These are phyloP conservation scores for Drosophila heteroneura DNA, from an alignment of 2,888 invertebrate species.

Conservation along the genomic window DNA sequence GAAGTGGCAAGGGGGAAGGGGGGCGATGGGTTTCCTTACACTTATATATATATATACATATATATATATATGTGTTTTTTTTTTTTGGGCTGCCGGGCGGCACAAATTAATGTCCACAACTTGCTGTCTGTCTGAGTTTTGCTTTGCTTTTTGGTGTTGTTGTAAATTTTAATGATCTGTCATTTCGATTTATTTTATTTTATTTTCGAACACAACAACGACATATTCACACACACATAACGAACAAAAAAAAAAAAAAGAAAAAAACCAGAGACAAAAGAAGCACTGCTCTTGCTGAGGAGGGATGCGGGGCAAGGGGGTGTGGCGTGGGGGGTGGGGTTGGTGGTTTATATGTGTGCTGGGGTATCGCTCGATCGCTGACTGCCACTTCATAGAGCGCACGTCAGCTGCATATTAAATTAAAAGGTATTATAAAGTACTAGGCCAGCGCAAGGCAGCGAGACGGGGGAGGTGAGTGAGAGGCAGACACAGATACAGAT, in stretches of 20 bases:
- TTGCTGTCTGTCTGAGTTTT: slow-evolving; percentile 50
- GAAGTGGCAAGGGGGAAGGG: neutral
- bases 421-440: slow-evolving; percentile 81
- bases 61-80: neutral
- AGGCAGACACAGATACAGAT: neutral
- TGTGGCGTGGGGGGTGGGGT: neutral
- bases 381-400: slow-evolving; percentile 65
- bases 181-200: slow-evolving; percentile 85
- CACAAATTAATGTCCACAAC: slow-evolving; percentile 72
- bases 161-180: slow-evolving; percentile 85
- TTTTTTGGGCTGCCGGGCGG: slow-evolving; percentile 35
- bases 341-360: slow-evolving; percentile 1
- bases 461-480: neutral
- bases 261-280: slow-evolving; percentile 54
- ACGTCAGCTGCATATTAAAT: slow-evolving; percentile 82
- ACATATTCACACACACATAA: slow-evolving; percentile 27
- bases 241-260: neutral
- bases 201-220: slow-evolving; percentile 68
- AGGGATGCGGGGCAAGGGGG: neutral
- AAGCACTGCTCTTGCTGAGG: slow-evolving; percentile 11
- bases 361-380: slow-evolving; percentile 46
- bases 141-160: slow-evolving; percentile 62
- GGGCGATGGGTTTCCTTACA: slow-evolving; percentile 9
- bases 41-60: neutral
- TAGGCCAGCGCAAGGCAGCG: slow-evolving; percentile 38